phyloP scores from a whole-genome alignment of 23 tunicate genomes.

The Trididemnum miniatum region DNA sequence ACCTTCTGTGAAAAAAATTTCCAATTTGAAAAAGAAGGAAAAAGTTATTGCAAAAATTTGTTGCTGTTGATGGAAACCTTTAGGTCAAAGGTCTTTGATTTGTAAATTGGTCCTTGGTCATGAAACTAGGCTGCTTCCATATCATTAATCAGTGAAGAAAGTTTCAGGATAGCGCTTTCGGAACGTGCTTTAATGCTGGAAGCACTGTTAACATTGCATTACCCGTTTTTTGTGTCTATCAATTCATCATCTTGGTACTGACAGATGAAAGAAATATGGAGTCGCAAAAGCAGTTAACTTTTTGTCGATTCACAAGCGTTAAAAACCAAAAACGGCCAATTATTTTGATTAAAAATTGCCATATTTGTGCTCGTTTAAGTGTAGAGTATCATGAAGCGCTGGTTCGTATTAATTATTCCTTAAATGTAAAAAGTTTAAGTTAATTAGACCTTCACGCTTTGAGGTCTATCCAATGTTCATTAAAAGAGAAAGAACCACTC shows the following conservation, averaged over 20 bases:
- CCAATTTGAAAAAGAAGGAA: no score
- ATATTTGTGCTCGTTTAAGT: background rate
- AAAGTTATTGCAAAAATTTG: no score
- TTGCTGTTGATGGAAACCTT: no score
- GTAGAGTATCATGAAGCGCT: background rate
- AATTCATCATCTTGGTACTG: background rate
- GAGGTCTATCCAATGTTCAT: constrained; percentile 14
- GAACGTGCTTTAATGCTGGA: background rate
- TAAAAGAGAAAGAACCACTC: background rate
- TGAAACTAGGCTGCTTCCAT: no score
- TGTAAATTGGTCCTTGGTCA: no score
- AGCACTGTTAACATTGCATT: background rate
- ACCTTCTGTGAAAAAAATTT: no score
- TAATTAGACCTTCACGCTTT: constrained; percentile 24
- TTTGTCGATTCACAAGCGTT: background rate
- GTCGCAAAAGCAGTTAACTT: background rate
- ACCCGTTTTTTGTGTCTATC: background rate
- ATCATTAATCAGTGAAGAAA: no score
- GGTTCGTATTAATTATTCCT: background rate
- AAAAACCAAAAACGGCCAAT: constrained; percentile 17
- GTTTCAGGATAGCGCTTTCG: no score
- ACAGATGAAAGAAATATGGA: background rate
- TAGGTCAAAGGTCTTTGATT: no score
- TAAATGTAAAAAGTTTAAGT: constrained; percentile 21
- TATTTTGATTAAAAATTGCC: background rate